Conservation (phyloP, 2,113 vertebrate species). For the Cyprinodon tularosa region DNA sequence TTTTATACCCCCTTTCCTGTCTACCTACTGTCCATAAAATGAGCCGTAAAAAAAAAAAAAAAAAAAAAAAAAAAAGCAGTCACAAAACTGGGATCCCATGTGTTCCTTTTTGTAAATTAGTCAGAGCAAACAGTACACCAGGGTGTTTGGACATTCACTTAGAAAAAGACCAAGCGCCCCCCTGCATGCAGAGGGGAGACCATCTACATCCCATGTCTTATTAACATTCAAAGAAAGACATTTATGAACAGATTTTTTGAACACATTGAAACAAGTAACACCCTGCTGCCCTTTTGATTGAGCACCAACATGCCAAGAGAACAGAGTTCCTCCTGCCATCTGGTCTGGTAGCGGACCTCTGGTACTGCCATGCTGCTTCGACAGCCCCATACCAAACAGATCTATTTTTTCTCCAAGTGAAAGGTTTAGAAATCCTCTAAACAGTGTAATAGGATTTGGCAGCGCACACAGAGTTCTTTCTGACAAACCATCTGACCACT, state of each 20-base stretch:
- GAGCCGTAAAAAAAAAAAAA: too few relatives aligned
- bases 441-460: conserved; percentile 37
- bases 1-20: too few relatives aligned
- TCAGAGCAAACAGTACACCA: conserved; percentile 24
- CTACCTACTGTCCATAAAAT: too few relatives aligned
- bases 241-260: conserved; percentile 51
- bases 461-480: conserved; percentile 35
- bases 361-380: conserved; percentile 35
- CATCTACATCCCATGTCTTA: conserved; percentile 56
- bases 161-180: conserved; percentile 35
- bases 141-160: conserved; percentile 41
- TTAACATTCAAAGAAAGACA: conserved; percentile 65
- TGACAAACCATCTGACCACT: conserved; percentile 50
- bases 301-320: conserved; percentile 56
- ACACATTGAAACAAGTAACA: conserved; percentile 47
- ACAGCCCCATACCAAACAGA: conserved; percentile 42
- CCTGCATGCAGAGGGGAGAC: conserved; percentile 41
- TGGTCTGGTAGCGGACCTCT: conserved; percentile 63
- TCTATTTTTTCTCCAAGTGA: conserved; percentile 13
- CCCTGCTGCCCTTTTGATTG: conserved; percentile 56
- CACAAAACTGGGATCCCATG: conserved; percentile 30
- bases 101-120: conserved; percentile 42
- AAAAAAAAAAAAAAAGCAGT: conserved; percentile 13
- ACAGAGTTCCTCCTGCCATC: conserved; percentile 52
- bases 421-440: conserved; percentile 31